Evolutionary conservation across 2,113 vertebrate species (phyloP), one percentile per base, ranked within the genome.

Genomic region (Cebus imitator): DNA sequence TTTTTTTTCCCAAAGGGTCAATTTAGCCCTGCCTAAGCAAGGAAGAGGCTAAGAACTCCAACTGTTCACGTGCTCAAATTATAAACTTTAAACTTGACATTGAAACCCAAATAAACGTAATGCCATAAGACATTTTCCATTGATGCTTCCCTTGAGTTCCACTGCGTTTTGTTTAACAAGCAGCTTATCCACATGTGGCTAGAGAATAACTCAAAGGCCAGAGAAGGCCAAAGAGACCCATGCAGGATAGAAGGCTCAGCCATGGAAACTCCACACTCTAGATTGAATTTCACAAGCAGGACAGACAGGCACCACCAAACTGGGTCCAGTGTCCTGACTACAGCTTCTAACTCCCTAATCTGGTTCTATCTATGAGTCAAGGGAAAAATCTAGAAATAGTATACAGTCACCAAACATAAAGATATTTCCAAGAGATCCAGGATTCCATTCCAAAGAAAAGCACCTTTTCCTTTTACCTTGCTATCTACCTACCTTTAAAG

Each of bases 321-420:
- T 30, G 52, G 57, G 35, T 12, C 92, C 84, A 37, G 48, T 1
- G 40, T 64, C 91, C 96, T 68, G 58, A 58, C 21, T 37, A n/a
- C 27, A 72, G 70, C 80, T 96, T 91, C 92, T 57, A 25, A 32
- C 78, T 52, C 70, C 72, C 93, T 92, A 78, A 94, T 82, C 90
- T 64, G 64, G 6, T 87, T 91, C 78, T 66, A 86, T 96, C 94
- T 96, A 2, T 92, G 94, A 82, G 50, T 94, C 90, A 85, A 73
- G 20, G 95, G 79, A 88, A 97, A 97, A 92, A 91, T 52, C 23
- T 45, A 58, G 93, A 96, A 96, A 97, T 45, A 37, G 55, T 73
- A 92, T 85, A 78, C 64, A 80, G 72, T 73, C 85, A 78, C 23
- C 82, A 92, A 92, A 92, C 66, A 32, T 37, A n/a, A 84, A 79